Evolutionary conservation across 2,797 vertebrate genomes (phyloP).

Genomic region (Neopelma chrysocephalum): DNA sequence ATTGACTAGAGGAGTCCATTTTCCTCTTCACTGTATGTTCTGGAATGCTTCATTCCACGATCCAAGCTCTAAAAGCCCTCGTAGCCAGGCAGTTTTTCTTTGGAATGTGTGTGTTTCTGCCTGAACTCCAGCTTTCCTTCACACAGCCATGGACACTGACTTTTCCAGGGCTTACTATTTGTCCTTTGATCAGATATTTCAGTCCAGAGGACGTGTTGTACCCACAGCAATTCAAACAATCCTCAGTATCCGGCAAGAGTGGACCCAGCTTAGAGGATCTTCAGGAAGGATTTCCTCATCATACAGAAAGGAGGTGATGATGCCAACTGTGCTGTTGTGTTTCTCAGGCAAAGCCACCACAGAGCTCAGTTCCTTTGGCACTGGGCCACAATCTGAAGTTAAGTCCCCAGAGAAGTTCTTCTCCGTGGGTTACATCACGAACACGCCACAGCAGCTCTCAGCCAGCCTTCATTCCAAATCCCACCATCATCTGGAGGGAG

Average conservation of each 20-base stretch:
- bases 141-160: neutral
- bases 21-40: neutral
- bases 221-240: neutral
- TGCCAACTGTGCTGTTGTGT: neutral
- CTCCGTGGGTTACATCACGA: neutral
- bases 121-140: neutral
- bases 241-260: neutral
- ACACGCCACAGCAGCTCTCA: neutral
- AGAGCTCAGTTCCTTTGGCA: neutral
- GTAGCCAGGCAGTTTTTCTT: neutral
- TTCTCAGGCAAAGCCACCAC: neutral
- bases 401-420: conserved; percentile 26
- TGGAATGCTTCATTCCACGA: neutral
- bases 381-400: neutral
- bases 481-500: conserved; percentile 51
- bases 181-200: neutral
- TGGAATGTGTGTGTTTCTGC: neutral
- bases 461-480: conserved; percentile 23
- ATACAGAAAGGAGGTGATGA: neutral
- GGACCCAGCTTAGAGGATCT: neutral
- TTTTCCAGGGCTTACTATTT: neutral
- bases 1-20: neutral
- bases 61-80: neutral
- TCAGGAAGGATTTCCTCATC: neutral
- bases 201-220: neutral